phyloP scores from a whole-genome alignment of 2,888 invertebrate species.

The Macaria notata region DNA sequence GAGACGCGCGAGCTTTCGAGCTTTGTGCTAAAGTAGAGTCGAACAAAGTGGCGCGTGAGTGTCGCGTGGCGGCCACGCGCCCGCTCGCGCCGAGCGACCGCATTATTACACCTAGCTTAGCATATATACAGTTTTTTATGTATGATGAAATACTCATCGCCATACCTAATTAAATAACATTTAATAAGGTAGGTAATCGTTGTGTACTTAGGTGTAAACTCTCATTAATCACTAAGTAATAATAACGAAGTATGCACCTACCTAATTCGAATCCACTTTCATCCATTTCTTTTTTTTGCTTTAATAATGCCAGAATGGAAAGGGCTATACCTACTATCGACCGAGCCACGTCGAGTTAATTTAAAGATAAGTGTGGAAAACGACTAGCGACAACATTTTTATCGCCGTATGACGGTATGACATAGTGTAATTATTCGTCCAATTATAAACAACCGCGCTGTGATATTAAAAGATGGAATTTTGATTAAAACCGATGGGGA shows the following conservation, averaged over 20 bases:
- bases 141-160: too few species aligned
- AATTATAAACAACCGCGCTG: slow-evolving; percentile 63
- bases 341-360: slow-evolving; percentile 29
- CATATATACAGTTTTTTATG: too few species aligned
- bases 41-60: slow-evolving; percentile 38
- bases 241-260: background rate
- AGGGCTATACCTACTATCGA: slow-evolving; percentile 6
- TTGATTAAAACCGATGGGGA: slow-evolving; percentile 74
- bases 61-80: slow-evolving; percentile 53
- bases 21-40: slow-evolving; percentile 14
- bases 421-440: slow-evolving; percentile 66
- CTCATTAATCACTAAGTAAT: background rate
- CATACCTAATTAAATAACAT: background rate
- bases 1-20: slow-evolving; percentile 7
- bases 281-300: slow-evolving; percentile 4
- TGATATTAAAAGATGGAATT: slow-evolving; percentile 73
- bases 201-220: slow-evolving; percentile 7
- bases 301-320: slow-evolving; percentile 10
- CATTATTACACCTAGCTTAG: too few species aligned
- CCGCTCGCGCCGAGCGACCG: slow-evolving; percentile 16
- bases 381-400: slow-evolving; percentile 49
- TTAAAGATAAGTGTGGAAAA: slow-evolving; percentile 50
- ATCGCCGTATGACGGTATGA: slow-evolving; percentile 59
- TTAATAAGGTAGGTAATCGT: background rate
- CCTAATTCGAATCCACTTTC: slow-evolving; percentile 2